A percentile compares a stretch with the other conserved stretches of the same genome.
Evolutionary conservation across 1,140 invertebrate species (phyloP).

Genomic region (Teleogryllus occipitalis): DNA sequence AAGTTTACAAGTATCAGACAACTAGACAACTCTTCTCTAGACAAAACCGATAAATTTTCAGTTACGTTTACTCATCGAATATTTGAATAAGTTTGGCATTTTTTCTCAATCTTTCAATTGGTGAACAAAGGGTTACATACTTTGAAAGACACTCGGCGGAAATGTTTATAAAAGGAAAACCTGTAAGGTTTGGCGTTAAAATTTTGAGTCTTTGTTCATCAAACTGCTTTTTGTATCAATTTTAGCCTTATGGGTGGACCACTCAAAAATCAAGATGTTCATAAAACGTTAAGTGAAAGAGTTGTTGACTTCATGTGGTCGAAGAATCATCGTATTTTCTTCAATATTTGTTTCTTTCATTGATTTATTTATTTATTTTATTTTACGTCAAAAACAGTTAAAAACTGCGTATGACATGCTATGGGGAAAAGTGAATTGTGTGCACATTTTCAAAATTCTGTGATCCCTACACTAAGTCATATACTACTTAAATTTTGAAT

Average conservation of each 20-base stretch:
- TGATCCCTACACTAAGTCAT: too few relatives aligned
- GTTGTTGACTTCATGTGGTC: background rate
- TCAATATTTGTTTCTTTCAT: background rate
- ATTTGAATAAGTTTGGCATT: background rate
- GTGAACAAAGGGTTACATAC: conserved; percentile 32
- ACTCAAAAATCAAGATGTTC: background rate
- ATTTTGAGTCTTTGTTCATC: background rate
- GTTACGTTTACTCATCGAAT: conserved; percentile 23
- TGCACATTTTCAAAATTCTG: too few relatives aligned
- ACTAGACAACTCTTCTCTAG: too few relatives aligned
- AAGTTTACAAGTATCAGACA: too few relatives aligned
- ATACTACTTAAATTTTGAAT: too few relatives aligned
- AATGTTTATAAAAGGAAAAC: conserved; percentile 24
- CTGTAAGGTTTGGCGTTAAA: conserved; percentile 7
- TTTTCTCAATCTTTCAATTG: conserved; percentile 37
- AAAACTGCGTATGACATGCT: too few relatives aligned
- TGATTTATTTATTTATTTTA: background rate
- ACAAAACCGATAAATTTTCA: too few relatives aligned
- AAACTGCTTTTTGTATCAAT: background rate
- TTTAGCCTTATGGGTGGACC: background rate
- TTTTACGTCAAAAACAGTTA: too few relatives aligned
- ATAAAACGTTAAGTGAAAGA: background rate
- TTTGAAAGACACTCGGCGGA: conserved; percentile 29
- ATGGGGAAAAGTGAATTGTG: too few relatives aligned
- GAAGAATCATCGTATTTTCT: background rate